A percentile compares a stretch with the other conserved stretches of the same genome.
phyloP scores from a whole-genome alignment of 2,797 vertebrate species.

The Benthosema pterotum region DNA sequence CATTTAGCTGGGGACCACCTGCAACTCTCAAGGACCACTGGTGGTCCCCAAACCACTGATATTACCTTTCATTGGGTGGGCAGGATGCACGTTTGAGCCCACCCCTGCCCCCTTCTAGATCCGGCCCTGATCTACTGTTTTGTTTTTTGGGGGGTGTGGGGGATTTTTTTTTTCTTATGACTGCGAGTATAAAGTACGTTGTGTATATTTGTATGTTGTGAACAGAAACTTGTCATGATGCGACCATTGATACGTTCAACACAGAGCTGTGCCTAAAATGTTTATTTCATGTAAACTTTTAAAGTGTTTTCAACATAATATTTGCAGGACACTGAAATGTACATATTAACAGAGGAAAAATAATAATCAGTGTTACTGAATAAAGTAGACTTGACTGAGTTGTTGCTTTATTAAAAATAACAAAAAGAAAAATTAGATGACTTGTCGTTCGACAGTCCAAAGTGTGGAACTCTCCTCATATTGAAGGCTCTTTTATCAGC shows the following conservation, averaged over 20 bases:
- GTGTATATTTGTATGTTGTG: conserved; percentile 24
- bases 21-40: too few relatives aligned
- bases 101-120: too few relatives aligned
- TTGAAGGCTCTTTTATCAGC: neutral
- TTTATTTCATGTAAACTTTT: conserved; percentile 43
- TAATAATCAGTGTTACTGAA: conserved; percentile 18
- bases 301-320: conserved; percentile 23
- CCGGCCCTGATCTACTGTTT: too few relatives aligned
- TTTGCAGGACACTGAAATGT: conserved; percentile 43
- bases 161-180: too few relatives aligned
- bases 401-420: conserved; percentile 50
- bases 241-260: conserved; percentile 12
- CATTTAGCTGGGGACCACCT: too few relatives aligned
- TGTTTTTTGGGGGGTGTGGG: too few relatives aligned
- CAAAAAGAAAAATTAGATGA: conserved; percentile 26
- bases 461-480: neutral
- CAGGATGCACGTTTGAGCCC: too few relatives aligned
- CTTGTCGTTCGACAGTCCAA: neutral
- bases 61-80: too few relatives aligned
- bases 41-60: too few relatives aligned
- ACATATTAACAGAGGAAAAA: conserved; percentile 11
- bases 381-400: conserved; percentile 42
- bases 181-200: conserved; percentile 7
- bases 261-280: conserved; percentile 18
- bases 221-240: neutral